These are phyloP conservation scores for Picathartes gymnocephalus DNA, from an alignment of 2,113 vertebrate genomes.

Conservation along the genomic window DNA sequence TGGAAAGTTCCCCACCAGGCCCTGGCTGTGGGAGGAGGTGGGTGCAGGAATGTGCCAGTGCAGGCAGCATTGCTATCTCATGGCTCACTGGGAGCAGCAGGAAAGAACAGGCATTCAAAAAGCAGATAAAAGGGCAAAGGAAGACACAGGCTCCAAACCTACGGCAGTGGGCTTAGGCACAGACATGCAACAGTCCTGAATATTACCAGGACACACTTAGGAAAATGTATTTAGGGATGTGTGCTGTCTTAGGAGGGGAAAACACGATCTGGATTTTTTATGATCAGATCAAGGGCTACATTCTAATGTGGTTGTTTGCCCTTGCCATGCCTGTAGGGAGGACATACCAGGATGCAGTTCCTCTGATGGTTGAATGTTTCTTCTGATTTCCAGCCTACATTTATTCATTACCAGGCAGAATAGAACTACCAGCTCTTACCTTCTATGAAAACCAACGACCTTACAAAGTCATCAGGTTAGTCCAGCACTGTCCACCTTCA, in stretches of 20 bases:
- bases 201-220: background rate
- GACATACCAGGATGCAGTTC: background rate
- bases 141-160: background rate
- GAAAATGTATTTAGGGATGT: background rate
- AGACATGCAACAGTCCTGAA: background rate
- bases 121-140: background rate
- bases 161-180: background rate
- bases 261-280: background rate
- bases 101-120: background rate
- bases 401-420: background rate
- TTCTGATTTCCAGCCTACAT: background rate
- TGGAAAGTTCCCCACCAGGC: conserved; percentile 12
- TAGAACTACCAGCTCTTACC: background rate
- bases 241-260: background rate
- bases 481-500: background rate
- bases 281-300: background rate
- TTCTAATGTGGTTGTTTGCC: background rate
- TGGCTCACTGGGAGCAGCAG: background rate
- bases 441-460: background rate
- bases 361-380: background rate
- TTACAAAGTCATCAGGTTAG: background rate
- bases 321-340: background rate
- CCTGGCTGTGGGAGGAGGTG: conserved; percentile 29
- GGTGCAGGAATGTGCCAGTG: conserved; percentile 8
- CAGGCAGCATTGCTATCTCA: background rate